Evolutionary conservation across 2,797 vertebrate genomes (phyloP).

Genomic region (Danio albolineatus): DNA sequence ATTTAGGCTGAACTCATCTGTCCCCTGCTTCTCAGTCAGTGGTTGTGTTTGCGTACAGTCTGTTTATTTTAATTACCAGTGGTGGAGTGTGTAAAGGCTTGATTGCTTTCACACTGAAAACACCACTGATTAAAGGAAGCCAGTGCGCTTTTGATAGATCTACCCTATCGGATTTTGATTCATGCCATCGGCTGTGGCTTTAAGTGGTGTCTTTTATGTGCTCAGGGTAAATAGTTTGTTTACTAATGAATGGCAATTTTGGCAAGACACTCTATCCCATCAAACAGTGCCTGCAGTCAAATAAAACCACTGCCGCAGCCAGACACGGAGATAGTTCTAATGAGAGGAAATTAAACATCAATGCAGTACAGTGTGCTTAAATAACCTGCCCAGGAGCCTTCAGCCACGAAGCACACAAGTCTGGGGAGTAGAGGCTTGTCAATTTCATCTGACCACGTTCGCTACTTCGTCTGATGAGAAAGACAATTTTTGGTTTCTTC

Average conservation of each 20-base stretch:
- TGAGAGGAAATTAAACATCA: constrained; percentile 58
- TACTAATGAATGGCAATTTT: constrained; percentile 60
- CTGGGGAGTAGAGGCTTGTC: constrained; percentile 19
- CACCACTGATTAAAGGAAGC: constrained; percentile 55
- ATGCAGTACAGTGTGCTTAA: constrained; percentile 35
- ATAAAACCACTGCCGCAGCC: constrained; percentile 45
- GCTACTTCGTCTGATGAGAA: constrained; percentile 8
- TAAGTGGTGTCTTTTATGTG: constrained; percentile 55
- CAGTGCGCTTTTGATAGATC: constrained; percentile 46
- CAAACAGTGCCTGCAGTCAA: constrained; percentile 43
- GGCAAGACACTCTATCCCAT: constrained; percentile 49
- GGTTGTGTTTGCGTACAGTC: constrained; percentile 51
- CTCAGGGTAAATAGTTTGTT: constrained; percentile 63
- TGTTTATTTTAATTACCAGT: constrained; percentile 64
- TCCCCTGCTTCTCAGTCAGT: constrained; percentile 23
- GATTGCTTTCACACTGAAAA: constrained; percentile 57
- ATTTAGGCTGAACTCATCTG: constrained; percentile 36
- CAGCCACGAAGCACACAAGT: constrained; percentile 16
- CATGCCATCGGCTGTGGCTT: constrained; percentile 48
- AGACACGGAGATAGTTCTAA: constrained; percentile 45
- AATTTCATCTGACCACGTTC: constrained; percentile 25
- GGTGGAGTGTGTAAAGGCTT: constrained; percentile 48
- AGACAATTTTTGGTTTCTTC: background rate
- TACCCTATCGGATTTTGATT: constrained; percentile 54
- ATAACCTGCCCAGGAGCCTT: constrained; percentile 44